phyloP scores from a whole-genome alignment of 2,888 invertebrate genomes.

The Cryptops parisi region DNA sequence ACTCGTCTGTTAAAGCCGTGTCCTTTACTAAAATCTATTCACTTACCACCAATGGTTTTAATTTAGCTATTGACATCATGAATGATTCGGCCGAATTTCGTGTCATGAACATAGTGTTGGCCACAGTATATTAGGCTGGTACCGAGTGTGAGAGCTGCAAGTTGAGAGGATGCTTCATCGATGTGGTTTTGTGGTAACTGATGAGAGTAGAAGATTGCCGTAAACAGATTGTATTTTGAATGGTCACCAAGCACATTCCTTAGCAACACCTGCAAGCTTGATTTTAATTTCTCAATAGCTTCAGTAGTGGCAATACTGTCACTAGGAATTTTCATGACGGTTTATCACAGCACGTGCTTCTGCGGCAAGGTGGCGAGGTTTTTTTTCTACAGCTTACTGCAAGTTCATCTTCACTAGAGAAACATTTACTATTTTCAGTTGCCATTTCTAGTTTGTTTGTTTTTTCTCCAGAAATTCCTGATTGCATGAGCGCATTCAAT shows the following conservation, averaged over 20 bases:
- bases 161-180: background rate
- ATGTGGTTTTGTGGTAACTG: background rate
- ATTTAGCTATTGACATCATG: background rate
- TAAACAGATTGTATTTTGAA: background rate
- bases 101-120: background rate
- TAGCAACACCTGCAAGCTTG: background rate
- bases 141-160: background rate
- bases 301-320: background rate
- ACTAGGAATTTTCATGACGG: background rate
- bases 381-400: background rate
- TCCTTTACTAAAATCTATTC: background rate
- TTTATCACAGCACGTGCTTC: no score
- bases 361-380: background rate
- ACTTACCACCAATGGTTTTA: conserved; percentile 2
- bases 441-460: conserved; percentile 1
- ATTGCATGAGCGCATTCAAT: background rate
- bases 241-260: background rate
- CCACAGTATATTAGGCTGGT: background rate
- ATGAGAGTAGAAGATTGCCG: background rate
- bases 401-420: background rate
- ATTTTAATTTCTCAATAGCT: background rate
- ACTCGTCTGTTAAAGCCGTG: background rate
- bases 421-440: background rate
- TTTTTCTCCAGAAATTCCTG: background rate
- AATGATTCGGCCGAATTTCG: background rate